phyloP scores from a whole-genome alignment of 2,113 vertebrate genomes.

The Rhadina sibilatrix region DNA sequence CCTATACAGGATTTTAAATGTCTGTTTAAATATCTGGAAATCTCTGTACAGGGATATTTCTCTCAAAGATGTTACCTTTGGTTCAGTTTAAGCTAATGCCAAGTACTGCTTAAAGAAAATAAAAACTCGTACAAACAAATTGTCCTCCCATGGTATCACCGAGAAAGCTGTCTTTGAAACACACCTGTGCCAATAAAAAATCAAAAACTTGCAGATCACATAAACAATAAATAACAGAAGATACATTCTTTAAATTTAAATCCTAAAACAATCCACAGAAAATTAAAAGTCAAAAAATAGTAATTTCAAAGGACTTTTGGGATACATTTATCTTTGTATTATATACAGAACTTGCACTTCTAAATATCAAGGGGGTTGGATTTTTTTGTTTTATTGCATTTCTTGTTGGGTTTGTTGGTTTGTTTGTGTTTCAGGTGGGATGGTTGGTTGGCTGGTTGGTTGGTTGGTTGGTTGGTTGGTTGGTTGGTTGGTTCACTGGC shows the following conservation, averaged over 20 bases:
- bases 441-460: too few species aligned
- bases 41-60: background rate
- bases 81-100: background rate
- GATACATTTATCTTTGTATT: background rate
- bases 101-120: background rate
- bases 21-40: background rate
- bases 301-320: background rate
- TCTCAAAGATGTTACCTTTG: background rate
- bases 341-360: background rate
- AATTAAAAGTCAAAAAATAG: background rate
- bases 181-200: background rate
- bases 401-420: background rate
- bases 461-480: background rate
- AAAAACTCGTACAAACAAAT: background rate
- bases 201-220: background rate
- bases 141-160: background rate
- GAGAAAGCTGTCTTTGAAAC: background rate
- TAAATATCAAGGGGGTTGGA: accelerated
- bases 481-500: background rate
- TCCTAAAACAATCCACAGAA: background rate
- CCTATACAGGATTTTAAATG: background rate
- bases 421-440: background rate
- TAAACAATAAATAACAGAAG: background rate
- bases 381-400: background rate
- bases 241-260: background rate